Base-by-base conservation (phyloP, 2,888 invertebrate species). In the Tipula lateralis region DNA sequence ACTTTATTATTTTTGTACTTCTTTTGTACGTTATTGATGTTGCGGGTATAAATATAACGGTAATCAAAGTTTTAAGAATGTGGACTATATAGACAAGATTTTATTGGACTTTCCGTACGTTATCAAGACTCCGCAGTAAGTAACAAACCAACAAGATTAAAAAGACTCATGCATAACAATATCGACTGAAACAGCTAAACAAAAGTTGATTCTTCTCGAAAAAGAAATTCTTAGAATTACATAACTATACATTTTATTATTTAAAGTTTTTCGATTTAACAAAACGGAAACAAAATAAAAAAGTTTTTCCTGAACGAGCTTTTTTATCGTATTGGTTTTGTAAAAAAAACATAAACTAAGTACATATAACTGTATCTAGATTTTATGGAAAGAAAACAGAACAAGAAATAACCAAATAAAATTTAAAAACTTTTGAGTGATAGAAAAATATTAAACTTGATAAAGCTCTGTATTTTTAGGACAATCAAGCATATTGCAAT, bases 191-290 rank as follows among this genome's bases (percentile, higher is more conserved):
- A 24, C 24, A 9, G 24, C 19, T 66, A 66, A 66, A 66, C 66
- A 24, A 66, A 66, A 5, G 19, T 50, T 19, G 44, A 16, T 5
- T 50, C 16, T 50, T 2, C 5, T 16, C 44, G 44, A 16, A 50
- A 50, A n/a, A n/a, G n/a, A n/a, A 50, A 50, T 50, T 50, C 7
- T 36, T 16, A 16, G 16, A 50, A 50, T 16, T 12, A 9, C 12
- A 6, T n/a, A 44, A 16, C 44, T 4, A 50, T 16, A 4, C 1
- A 16, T 50, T 5, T 50, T 50, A 16, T 50, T n/a, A 24, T 66
- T 66, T 66, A 66, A 66, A 66, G 66, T 66, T 66, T 66, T 66
- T 66, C 66, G 66, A 66, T 66, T 66, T 66, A 66, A 66, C 66
- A 66, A 39, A 39, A 39, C 4, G 9, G 13, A 39, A 39, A 66